Conservation (phyloP, 2,888 invertebrate species). For the Taenaris catops region DNA sequence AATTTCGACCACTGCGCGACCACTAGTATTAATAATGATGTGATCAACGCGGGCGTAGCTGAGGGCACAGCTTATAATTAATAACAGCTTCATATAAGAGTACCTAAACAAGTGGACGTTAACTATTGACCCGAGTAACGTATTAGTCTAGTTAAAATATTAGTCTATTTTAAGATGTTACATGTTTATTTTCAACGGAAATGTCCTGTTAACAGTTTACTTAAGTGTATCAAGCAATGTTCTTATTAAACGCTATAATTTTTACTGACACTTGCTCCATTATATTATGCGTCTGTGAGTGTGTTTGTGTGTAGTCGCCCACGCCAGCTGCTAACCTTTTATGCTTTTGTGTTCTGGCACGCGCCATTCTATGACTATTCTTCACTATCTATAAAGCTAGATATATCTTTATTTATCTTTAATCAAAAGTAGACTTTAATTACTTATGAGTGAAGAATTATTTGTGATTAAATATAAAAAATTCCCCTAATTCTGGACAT, state of each 20-base stretch:
- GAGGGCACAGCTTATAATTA: too few species aligned
- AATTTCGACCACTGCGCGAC: too few species aligned
- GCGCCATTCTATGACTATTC: conserved; percentile 53
- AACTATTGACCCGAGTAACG: too few species aligned
- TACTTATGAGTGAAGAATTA: neutral
- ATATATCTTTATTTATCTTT: neutral
- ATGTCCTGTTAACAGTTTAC: conserved; percentile 14
- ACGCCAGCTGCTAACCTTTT: conserved; percentile 60
- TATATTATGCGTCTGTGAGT: conserved; percentile 17
- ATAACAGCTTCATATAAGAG: too few species aligned
- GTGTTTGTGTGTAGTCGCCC: conserved; percentile 43
- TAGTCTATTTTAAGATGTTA: neutral
- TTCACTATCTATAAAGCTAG: conserved; percentile 25
- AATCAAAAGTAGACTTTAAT: conserved; percentile 1
- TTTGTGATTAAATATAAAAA: too few species aligned
- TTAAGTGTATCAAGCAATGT: conserved; percentile 14
- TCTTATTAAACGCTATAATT: conserved; percentile 7
- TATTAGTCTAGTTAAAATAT: too few species aligned
- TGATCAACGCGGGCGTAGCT: too few species aligned
- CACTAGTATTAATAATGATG: too few species aligned
- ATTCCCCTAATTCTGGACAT: too few species aligned
- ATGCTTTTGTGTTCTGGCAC: conserved; percentile 62
- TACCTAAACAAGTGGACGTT: too few species aligned
- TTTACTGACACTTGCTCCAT: conserved; percentile 13
- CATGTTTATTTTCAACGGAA: conserved; percentile 13